Percentiles rank a stretch among this genome's conserved stretches.
Evolutionary conservation across 2,888 invertebrate genomes (phyloP).

Genomic region (Alloscopus bannaensis): DNA sequence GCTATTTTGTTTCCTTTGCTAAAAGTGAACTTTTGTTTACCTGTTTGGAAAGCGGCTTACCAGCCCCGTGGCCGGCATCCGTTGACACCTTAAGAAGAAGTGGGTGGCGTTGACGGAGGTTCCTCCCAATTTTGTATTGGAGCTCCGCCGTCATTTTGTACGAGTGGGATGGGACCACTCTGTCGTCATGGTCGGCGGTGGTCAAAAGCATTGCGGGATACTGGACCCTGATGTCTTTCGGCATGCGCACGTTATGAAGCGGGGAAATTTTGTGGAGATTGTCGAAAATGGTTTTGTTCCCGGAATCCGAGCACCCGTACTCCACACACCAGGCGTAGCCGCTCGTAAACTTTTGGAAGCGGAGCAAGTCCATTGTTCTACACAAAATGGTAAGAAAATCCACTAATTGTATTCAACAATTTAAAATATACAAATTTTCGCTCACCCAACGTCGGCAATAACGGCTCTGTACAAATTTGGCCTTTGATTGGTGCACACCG

Average conservation of each 20-base stretch:
- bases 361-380: slow-evolving; percentile 79
- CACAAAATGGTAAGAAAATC: slow-evolving; percentile 59
- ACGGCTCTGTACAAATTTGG: slow-evolving; percentile 96
- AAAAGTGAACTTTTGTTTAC: too few relatives aligned
- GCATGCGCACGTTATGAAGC: slow-evolving; percentile 77
- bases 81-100: slow-evolving; percentile 93
- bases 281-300: slow-evolving; percentile 77
- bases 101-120: slow-evolving; percentile 81
- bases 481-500: slow-evolving; percentile 95
- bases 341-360: slow-evolving; percentile 80
- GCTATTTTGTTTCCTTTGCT: too few relatives aligned
- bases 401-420: slow-evolving; percentile 59
- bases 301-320: slow-evolving; percentile 79
- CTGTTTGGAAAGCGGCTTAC: slow-evolving; percentile 95
- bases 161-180: slow-evolving; percentile 80
- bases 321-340: slow-evolving; percentile 80
- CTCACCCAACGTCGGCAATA: slow-evolving; percentile 94
- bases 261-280: slow-evolving; percentile 78
- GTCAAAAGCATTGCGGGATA: slow-evolving; percentile 78
- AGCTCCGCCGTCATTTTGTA: slow-evolving; percentile 79
- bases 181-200: slow-evolving; percentile 80
- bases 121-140: slow-evolving; percentile 76
- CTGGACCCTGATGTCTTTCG: slow-evolving; percentile 74
- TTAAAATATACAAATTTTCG: not conserved
- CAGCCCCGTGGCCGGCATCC: slow-evolving; percentile 98